phyloP scores from a whole-genome alignment of 1,140 invertebrate genomes.

The Atta cephalotes region DNA sequence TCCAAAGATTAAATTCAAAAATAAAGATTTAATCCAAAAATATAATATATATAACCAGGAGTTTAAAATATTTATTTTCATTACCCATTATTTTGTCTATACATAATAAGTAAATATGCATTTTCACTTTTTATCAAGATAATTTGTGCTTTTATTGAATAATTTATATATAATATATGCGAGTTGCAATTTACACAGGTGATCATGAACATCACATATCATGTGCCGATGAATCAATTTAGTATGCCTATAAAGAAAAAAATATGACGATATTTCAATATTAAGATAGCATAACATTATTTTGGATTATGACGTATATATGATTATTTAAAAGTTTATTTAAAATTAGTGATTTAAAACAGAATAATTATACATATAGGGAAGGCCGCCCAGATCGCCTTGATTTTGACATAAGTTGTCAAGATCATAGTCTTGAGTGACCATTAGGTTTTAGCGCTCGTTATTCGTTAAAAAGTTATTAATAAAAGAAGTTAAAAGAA shows the following conservation, averaged over 20 bases:
- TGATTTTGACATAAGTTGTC: too few relatives aligned
- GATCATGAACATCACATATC: not conserved
- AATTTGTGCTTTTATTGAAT: conserved; percentile 9
- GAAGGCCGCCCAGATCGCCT: too few relatives aligned
- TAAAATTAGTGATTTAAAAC: conserved; percentile 59
- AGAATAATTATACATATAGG: too few relatives aligned
- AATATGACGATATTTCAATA: conserved; percentile 63
- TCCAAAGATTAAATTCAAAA: too few relatives aligned
- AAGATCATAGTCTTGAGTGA: too few relatives aligned
- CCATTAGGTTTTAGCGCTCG: too few relatives aligned
- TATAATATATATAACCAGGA: not conserved
- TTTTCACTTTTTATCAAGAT: not conserved
- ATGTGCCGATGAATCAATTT: conserved; percentile 4
- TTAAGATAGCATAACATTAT: conserved; percentile 72
- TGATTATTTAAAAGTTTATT: conserved; percentile 59
- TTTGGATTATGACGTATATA: conserved; percentile 66
- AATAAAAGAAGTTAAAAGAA: not conserved
- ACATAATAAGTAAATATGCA: conserved; percentile 24
- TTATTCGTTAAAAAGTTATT: too few relatives aligned
- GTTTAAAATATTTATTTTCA: conserved; percentile 26
- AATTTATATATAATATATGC: not conserved
- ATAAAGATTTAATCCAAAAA: not conserved
- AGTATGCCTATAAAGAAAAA: conserved; percentile 34
- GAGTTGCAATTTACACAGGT: not conserved
- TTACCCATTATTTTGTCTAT: not conserved